These are phyloP conservation scores for Potorous gilbertii DNA, from an alignment of 2,797 vertebrate species.

Conservation along the genomic window DNA sequence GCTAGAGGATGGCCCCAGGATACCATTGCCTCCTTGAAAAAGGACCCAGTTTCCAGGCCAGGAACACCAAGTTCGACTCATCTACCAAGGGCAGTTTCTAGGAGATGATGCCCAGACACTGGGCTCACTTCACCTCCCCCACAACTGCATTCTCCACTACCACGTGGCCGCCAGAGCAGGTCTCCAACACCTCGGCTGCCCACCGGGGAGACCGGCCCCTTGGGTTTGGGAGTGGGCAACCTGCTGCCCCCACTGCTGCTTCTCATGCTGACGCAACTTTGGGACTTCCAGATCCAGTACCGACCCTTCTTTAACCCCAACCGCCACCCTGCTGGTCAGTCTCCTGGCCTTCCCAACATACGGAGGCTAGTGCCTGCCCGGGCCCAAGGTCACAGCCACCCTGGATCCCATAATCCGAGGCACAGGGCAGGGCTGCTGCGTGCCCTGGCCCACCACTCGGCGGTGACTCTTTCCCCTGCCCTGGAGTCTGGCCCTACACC, in stretches of 20 bases:
- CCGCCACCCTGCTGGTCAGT: constrained; percentile 95
- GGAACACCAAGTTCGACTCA: constrained; percentile 94
- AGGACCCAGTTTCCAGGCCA: constrained; percentile 92
- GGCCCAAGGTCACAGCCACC: constrained; percentile 8
- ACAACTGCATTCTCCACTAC: constrained; percentile 95
- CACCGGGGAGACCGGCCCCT: constrained; percentile 89
- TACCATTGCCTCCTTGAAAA: constrained; percentile 94
- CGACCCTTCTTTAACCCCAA: constrained; percentile 95
- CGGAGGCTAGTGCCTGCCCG: constrained; percentile 87
- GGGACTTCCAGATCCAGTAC: constrained; percentile 98
- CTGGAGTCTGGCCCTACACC: constrained; percentile 63
- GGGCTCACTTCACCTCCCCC: constrained; percentile 91
- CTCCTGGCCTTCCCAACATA: constrained; percentile 96
- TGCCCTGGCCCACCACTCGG: constrained; percentile 21
- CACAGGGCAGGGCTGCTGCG: constrained; percentile 33
- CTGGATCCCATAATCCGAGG: constrained; percentile 3
- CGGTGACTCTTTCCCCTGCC: constrained; percentile 61
- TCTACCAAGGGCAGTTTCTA: constrained; percentile 97
- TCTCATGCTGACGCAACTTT: constrained; percentile 92
- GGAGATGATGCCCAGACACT: constrained; percentile 93
- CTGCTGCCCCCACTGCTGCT: constrained; percentile 93
- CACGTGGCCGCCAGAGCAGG: constrained; percentile 90
- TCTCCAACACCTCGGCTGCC: constrained; percentile 73
- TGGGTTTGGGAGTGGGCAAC: constrained; percentile 93
- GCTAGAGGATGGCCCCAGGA: constrained; percentile 91